Conservation (phyloP, 2,113 vertebrate species). For the Dasyprocta punctata region DNA sequence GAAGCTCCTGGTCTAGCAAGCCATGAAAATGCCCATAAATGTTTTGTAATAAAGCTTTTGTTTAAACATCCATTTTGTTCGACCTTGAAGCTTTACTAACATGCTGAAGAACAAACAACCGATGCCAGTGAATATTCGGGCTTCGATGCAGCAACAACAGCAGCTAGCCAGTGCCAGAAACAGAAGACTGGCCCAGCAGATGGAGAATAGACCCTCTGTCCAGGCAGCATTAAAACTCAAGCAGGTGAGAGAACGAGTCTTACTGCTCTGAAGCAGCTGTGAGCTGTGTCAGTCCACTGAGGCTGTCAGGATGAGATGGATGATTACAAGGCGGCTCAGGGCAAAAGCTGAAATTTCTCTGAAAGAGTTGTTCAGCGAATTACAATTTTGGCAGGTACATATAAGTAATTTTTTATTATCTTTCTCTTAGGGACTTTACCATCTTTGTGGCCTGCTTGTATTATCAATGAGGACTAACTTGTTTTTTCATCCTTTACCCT, state of each 20-base stretch:
- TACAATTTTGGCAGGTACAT: not conserved
- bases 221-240: constrained; percentile 98
- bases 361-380: constrained; percentile 59
- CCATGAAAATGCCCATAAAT: constrained; percentile 88
- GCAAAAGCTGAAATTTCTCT: constrained; percentile 45
- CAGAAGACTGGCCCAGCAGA: constrained; percentile 98
- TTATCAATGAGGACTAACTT: constrained; percentile 64
- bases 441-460: not conserved
- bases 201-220: constrained; percentile 99
- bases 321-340: constrained; percentile 36
- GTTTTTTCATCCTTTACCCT: constrained; percentile 4
- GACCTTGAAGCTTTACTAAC: constrained; percentile 99
- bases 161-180: constrained; percentile 98
- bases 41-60: constrained; percentile 87
- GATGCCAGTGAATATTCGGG: constrained; percentile 96
- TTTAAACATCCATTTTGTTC: constrained; percentile 93
- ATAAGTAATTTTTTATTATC: not conserved
- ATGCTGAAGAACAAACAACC: constrained; percentile 99
- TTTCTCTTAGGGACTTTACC: not conserved
- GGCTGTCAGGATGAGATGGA: constrained; percentile 10
- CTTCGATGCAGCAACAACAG: constrained; percentile 97
- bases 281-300: constrained; percentile 42
- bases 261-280: constrained; percentile 9
- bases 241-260: constrained; percentile 90
- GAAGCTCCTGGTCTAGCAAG: constrained; percentile 86